phyloP scores from a whole-genome alignment of 2,888 invertebrate species.

The Harpalus rufipes region DNA sequence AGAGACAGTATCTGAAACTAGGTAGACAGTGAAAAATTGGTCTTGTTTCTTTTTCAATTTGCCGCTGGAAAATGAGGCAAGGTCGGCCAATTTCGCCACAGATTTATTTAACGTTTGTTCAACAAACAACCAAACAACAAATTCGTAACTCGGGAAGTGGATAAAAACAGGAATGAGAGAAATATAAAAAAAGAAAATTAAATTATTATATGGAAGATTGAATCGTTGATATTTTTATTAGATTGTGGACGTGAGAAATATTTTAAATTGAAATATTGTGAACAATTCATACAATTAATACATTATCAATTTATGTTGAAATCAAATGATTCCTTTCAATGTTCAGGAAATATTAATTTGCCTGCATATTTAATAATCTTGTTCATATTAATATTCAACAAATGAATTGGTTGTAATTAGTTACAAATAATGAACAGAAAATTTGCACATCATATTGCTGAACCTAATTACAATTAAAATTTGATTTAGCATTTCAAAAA shows the following conservation, averaged over 20 bases:
- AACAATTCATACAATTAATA: not conserved
- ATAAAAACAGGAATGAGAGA: not conserved
- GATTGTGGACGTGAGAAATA: not conserved
- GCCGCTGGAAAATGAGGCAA: constrained; percentile 22
- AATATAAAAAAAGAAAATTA: not conserved
- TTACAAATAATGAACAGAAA: not conserved
- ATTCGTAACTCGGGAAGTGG: constrained; percentile 2
- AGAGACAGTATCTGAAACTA: constrained; percentile 2
- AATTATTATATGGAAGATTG: not conserved
- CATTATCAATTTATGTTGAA: not conserved
- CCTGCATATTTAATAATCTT: not conserved
- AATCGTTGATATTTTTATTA: not conserved
- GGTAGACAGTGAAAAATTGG: constrained; percentile 24
- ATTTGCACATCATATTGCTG: not conserved
- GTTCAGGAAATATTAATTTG: not conserved
- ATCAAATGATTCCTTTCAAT: not conserved
- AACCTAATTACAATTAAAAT: not conserved
- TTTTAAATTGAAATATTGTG: not conserved
- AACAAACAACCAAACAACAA: constrained; percentile 14
- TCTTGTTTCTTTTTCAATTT: constrained; percentile 43
- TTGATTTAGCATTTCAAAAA: not conserved
- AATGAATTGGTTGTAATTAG: not conserved
- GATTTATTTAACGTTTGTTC: constrained; percentile 44
- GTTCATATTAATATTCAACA: not conserved
- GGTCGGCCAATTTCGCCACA: constrained; percentile 35